Conservation (phyloP, 1,140 invertebrate species). For the Ylistrum balloti region DNA sequence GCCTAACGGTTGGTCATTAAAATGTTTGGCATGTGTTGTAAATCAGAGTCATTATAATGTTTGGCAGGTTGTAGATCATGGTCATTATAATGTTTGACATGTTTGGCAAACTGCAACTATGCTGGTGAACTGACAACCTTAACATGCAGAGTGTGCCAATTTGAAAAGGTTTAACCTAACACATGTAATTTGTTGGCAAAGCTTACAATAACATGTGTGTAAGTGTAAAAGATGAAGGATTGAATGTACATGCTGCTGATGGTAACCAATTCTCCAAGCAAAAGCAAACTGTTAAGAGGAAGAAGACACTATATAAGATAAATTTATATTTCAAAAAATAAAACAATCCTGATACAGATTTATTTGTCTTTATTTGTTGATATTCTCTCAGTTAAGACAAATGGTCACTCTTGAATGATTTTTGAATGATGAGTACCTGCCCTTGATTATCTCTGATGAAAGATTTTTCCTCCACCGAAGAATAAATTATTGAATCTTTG, state of each 20-base stretch:
- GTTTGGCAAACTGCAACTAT: neutral
- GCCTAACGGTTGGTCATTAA: neutral
- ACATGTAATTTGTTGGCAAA: neutral
- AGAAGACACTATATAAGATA: no score
- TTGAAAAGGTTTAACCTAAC: neutral
- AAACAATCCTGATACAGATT: no score
- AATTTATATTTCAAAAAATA: no score
- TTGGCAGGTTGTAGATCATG: conserved; percentile 24
- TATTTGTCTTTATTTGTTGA: no score
- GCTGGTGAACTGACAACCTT: neutral
- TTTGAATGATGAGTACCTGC: no score
- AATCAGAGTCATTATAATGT: conserved; percentile 5
- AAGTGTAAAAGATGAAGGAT: conserved; percentile 14
- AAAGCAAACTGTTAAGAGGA: no score
- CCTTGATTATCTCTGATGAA: no score
- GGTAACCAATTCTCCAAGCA: no score
- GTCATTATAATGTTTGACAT: conserved; percentile 40
- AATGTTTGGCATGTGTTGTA: conserved; percentile 25
- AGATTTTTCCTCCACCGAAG: no score
- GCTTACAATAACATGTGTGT: neutral
- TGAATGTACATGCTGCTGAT: neutral
- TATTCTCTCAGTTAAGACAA: no score
- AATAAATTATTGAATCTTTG: no score
- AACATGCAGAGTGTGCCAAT: conserved; percentile 30
- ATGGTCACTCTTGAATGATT: no score